Evolutionary conservation across 2,797 vertebrate species (phyloP), one percentile per base, ranked within the genome.

Genomic region (Crocidura indochinensis): DNA sequence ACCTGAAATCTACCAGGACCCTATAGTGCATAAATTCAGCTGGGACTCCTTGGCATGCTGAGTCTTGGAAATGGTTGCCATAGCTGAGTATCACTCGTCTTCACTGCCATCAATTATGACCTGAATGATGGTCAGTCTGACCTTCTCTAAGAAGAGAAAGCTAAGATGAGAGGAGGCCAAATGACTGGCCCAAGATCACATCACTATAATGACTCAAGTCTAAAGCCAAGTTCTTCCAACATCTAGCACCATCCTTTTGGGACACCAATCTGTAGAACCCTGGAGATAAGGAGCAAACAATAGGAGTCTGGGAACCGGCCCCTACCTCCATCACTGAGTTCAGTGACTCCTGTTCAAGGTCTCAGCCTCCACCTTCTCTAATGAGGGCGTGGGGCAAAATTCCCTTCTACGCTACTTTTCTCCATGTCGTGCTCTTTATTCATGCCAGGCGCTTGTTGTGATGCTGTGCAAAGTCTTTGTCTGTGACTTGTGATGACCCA

Each of bases 101-200:
- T 69, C 11, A 86, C 29, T 60, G 0, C n/a, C 38, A 7, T n/a
- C 75, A 81, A 8, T 11, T 60, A 3, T 44, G n/a, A 68, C 73
- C 22, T 75, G 74, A 74, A n/a, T 76, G 31, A 29, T 26, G 19
- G 68, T 2, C 38, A 77, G 44, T 67, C 4, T 15, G 24, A 56
- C 44, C n/a, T 85, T 11, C 51, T 87, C 80, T 64, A 46, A 26
- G 44, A 44, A n/a, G 29, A 82, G 53, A 83, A 92, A 84, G 2
- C 22, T 44, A 68, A 49, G 5, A 27, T 81, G 51, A n/a, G 31
- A 83, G 44, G 29, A 82, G 56, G n/a, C 56, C 3, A 86, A 78
- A 78, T n/a, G 82, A 77, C 12, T 89, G 76, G 14, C 22, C 71
- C n/a, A 73, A 65, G n/a, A 10, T 74, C 53, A 67, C 11, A 4